Base-by-base conservation (phyloP, 2,797 vertebrate species). In the Pseudopleuronectes americanus region DNA sequence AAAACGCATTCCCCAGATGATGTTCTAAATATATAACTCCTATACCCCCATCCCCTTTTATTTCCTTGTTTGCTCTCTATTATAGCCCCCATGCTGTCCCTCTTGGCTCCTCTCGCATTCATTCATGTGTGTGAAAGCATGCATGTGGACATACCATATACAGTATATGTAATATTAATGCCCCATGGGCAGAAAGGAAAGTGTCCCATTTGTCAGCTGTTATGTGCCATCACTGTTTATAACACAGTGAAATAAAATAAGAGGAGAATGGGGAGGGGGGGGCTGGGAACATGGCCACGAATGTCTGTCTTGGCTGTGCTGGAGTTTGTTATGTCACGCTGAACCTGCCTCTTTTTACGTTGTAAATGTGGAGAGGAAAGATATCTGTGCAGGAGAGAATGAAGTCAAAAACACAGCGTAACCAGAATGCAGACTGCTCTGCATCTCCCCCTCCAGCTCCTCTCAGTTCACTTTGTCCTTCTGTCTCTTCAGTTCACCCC, bases 101-200 rank as follows among this genome's bases (percentile, higher is more conserved):
- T 66, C 31, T 33, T 41, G 41, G 28, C 47, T 72, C 17, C n/a
- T 59, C 64, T 68, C 12, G 45, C 36, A 57, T 71, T 75, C 74
- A 82, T 70, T 69, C 68, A 62, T 70, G 79, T 79, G 76, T 83
- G 67, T 70, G 60, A 49, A 69, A 71, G 59, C 77, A 79, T 79
- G 80, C 71, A 66, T 79, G 76, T 75, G 65, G 26, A 80, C 81
- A 62, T 76, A 43, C 24, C 38, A 53, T 52, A 41, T 68, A 59
- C 43, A 16, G 43, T 74, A 16, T 14, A 78, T 91, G 75, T 72
- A 86, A 74, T 84, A 82, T 86, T 84, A 66, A 87, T 83, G 79
- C 55, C 69, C 68, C 17, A 0, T 1, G 58, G 82, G 77, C 69
- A 61, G 49, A 48, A 66, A 57, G 58, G 33, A 62, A 82, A 80